phyloP scores from a whole-genome alignment of 1,140 invertebrate genomes.

The Danaus melanippus region DNA sequence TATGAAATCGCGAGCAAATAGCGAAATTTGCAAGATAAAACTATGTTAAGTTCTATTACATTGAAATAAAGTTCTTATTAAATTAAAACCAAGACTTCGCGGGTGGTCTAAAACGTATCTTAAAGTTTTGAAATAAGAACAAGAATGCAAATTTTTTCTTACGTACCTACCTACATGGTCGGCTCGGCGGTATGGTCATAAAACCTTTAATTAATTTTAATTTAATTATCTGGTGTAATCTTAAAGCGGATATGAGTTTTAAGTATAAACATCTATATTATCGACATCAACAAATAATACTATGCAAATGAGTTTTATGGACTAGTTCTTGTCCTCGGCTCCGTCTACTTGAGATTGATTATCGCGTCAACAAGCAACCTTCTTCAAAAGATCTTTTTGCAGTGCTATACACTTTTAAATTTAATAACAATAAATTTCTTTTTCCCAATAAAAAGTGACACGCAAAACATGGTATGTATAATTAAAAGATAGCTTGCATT shows the following conservation, averaged over 20 bases:
- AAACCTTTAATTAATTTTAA: constrained; percentile 19
- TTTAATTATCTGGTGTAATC: too few species aligned
- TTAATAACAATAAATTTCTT: too few species aligned
- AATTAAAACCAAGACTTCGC: constrained; percentile 45
- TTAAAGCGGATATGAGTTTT: too few species aligned
- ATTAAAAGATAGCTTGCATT: too few species aligned
- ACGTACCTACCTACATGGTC: constrained; percentile 12
- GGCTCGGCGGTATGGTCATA: constrained; percentile 12
- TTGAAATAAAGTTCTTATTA: constrained; percentile 57
- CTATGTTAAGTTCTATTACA: constrained; percentile 35
- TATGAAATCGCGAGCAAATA: constrained; percentile 34
- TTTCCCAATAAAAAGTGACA: too few species aligned
- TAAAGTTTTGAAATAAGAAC: constrained; percentile 47
- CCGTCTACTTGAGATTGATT: too few species aligned
- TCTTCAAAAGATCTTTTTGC: background rate
- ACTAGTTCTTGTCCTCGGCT: too few species aligned
- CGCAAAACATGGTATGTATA: too few species aligned
- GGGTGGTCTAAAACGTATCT: constrained; percentile 61
- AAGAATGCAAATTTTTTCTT: constrained; percentile 63
- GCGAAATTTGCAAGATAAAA: constrained; percentile 23
- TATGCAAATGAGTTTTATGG: too few species aligned
- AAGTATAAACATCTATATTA: too few species aligned
- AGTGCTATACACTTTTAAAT: too few species aligned
- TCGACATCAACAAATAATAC: too few species aligned
- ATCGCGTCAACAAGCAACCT: constrained; percentile 5